Conservation (phyloP, 2,888 invertebrate genomes). For the Diarsia brunnea region DNA sequence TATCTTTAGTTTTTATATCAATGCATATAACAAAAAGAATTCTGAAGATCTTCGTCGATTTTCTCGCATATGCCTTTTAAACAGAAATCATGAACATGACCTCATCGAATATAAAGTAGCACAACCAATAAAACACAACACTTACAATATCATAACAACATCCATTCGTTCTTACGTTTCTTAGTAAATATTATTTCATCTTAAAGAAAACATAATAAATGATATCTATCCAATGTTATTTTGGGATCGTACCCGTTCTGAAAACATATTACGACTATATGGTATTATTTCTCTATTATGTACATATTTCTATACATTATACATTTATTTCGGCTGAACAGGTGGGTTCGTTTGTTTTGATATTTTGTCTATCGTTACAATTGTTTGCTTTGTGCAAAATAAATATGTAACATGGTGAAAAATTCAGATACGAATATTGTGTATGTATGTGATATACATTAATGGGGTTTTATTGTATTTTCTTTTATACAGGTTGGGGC, state of each 20-base stretch:
- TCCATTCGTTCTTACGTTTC: constrained; percentile 6
- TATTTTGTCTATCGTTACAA: constrained; percentile 26
- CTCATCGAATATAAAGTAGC: background rate
- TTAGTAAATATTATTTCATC: constrained; percentile 41
- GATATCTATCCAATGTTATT: constrained; percentile 35
- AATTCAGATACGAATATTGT: too few species aligned
- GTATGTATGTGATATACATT: too few species aligned
- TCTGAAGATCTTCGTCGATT: background rate
- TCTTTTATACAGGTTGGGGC: too few species aligned
- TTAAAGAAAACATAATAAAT: constrained; percentile 32
- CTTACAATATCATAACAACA: constrained; percentile 20
- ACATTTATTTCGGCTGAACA: constrained; percentile 29
- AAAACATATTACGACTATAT: constrained; percentile 25
- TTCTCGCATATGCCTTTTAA: too few species aligned
- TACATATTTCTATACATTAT: constrained; percentile 24
- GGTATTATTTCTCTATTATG: constrained; percentile 38
- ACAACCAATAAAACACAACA: background rate
- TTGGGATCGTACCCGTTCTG: constrained; percentile 33
- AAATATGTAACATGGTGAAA: background rate
- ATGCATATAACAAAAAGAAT: background rate
- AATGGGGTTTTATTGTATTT: too few species aligned
- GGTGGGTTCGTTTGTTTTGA: constrained; percentile 18
- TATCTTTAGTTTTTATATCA: too few species aligned
- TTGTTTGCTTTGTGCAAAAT: background rate
- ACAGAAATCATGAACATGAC: too few species aligned